Evolutionary conservation across 2,113 vertebrate species (phyloP).

Genomic region (Podarcis muralis): DNA sequence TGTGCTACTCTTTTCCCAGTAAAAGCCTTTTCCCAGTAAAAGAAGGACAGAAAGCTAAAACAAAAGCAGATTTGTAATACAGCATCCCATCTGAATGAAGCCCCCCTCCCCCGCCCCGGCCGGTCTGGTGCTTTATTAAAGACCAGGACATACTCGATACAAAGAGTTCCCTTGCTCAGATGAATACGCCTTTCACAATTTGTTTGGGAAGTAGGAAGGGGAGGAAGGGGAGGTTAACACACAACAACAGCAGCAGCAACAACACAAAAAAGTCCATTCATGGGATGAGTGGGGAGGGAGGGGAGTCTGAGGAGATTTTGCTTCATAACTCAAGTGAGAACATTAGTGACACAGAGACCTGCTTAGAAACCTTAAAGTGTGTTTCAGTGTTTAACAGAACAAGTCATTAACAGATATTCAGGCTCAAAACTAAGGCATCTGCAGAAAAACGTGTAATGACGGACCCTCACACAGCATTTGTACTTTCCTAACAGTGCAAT

Average conservation of each 20-base stretch:
- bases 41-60: slow-evolving; percentile 24
- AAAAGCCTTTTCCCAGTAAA: neutral
- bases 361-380: neutral
- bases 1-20: slow-evolving; percentile 5
- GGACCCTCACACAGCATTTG: neutral
- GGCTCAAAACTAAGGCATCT: slow-evolving; percentile 4
- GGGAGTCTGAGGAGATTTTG: neutral
- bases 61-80: slow-evolving; percentile 17
- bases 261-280: neutral
- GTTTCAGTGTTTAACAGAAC: neutral
- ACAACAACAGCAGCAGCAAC: slow-evolving; percentile 31
- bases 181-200: slow-evolving; percentile 39
- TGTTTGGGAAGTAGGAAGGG: slow-evolving; percentile 20
- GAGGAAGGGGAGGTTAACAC: neutral
- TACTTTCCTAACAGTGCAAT: neutral
- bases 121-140: slow-evolving; percentile 3
- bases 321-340: slow-evolving; percentile 31
- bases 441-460: neutral
- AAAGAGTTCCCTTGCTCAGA: slow-evolving; percentile 5
- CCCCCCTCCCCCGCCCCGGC: neutral
- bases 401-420: neutral
- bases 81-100: slow-evolving; percentile 20
- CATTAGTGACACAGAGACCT: neutral
- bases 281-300: neutral
- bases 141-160: slow-evolving; percentile 1